Conservation (phyloP, 2,888 invertebrate species). For the Mesorhabditis sp. region DNA sequence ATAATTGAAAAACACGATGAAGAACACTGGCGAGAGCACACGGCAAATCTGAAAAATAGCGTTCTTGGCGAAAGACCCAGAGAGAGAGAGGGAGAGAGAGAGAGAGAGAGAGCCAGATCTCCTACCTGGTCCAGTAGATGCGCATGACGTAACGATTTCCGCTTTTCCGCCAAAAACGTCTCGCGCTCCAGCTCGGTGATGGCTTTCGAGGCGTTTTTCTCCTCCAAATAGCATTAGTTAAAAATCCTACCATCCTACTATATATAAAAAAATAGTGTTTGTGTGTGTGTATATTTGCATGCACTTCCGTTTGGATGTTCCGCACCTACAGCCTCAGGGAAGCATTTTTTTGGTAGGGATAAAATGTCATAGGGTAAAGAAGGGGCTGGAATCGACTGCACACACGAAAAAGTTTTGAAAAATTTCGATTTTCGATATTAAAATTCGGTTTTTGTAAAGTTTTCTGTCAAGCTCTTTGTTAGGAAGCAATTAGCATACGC, state of each 20-base stretch:
- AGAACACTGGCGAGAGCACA: conserved; percentile 39
- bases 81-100: conserved; percentile 15
- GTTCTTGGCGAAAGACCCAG: background rate
- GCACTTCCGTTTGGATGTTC: background rate
- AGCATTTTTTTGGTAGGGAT: too few species aligned
- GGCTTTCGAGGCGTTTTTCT: conserved; percentile 46
- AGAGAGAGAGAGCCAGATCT: background rate
- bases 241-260: background rate
- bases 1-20: conserved; percentile 47
- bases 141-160: conserved; percentile 40
- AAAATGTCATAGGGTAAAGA: too few species aligned
- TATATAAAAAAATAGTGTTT: background rate
- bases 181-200: conserved; percentile 46
- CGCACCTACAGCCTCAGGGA: too few species aligned
- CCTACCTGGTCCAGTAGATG: conserved; percentile 45
- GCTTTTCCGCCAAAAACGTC: conserved; percentile 30
- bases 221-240: conserved; percentile 21
- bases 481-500: too few species aligned
- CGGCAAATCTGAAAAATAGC: conserved; percentile 15
- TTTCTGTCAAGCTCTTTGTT: too few species aligned
- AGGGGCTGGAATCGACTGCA: too few species aligned
- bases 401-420: too few species aligned
- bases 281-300: background rate
- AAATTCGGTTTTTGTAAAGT: too few species aligned
- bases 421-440: too few species aligned